Base-by-base conservation (phyloP, 1,140 invertebrate species). In the Polyergus mexicanus region DNA sequence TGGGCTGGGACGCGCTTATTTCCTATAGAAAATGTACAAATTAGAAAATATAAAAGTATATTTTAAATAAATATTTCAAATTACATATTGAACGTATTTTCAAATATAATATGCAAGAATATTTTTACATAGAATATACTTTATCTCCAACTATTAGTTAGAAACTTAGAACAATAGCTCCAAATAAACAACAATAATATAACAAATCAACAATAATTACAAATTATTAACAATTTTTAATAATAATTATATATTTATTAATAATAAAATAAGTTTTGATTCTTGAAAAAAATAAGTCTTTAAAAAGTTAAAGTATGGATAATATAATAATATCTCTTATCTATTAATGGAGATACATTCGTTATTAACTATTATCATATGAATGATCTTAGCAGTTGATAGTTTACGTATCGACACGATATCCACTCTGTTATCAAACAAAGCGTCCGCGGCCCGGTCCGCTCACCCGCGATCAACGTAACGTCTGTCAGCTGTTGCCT, bases 401-500 rank as follows among this genome's bases (percentile, higher is more conserved):
- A 35, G 16, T 56, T 58, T 16, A 69, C 25, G 69, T 7, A 38
- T 35, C 6, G 35, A 16, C 11, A 16, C 44, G 44, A 51, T 51
- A 51, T 51, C 13, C 47, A 19, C n/a, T 16, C 7, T 41, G 38
- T 63, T 38, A 38, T 44, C 10, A 41, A 44, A 75, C 81, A 66
- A 83, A 83, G 60, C n/a, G 13, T 35, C 1, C 38, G 35, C 38
- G 35, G 8, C 16, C 2, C n/a, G n/a, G 19, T 22, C 22, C 7
- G 35, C 56, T 86, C 56, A 88, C 88, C 89, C 65, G 91, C 92
- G 83, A 98, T 96, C 25, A 98, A 95, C 32, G 96, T 96, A 44
- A 98, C 97, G 95, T 98, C 98, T 90, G 97, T 98, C 74, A 98
- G 95, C 93, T 98, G 97, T 89, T 98, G 96, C 84, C 97, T 96